Evolutionary conservation across 2,888 invertebrate genomes (phyloP).

Genomic region (Rhodophaea formosa): DNA sequence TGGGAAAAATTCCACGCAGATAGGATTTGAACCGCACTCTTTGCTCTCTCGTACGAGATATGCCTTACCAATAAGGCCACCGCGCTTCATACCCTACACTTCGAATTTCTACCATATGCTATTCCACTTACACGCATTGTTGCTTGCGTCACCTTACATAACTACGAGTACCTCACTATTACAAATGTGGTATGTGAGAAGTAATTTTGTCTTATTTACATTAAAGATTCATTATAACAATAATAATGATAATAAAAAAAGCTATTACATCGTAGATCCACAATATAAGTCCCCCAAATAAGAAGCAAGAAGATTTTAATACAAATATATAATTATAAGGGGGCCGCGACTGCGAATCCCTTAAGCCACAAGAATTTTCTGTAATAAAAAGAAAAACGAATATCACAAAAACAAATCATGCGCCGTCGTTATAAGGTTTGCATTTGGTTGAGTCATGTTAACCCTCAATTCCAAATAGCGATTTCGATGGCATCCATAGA

Average conservation of each 20-base stretch:
- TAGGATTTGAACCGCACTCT: too few species aligned
- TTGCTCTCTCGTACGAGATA: too few species aligned
- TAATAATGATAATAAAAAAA: not conserved
- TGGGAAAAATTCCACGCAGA: too few species aligned
- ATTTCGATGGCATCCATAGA: constrained; percentile 12
- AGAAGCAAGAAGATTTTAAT: not conserved
- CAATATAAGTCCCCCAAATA: not conserved
- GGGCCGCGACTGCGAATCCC: not conserved
- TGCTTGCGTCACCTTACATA: too few species aligned
- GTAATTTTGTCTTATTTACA: too few species aligned
- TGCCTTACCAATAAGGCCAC: too few species aligned
- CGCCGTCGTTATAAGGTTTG: not conserved
- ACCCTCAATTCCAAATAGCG: constrained; percentile 11
- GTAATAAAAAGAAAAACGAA: not conserved
- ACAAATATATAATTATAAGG: constrained; percentile 8
- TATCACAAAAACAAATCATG: not conserved
- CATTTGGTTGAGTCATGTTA: not conserved
- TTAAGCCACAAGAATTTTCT: constrained; percentile 1
- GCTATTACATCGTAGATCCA: not conserved
- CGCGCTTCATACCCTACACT: too few species aligned
- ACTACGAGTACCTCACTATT: too few species aligned
- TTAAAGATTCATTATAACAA: too few species aligned
- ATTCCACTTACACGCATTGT: too few species aligned
- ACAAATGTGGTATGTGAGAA: too few species aligned
- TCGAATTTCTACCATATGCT: too few species aligned